Evolutionary conservation across 1,140 invertebrate species (phyloP).

Genomic region (Eurosta solidaginis): DNA sequence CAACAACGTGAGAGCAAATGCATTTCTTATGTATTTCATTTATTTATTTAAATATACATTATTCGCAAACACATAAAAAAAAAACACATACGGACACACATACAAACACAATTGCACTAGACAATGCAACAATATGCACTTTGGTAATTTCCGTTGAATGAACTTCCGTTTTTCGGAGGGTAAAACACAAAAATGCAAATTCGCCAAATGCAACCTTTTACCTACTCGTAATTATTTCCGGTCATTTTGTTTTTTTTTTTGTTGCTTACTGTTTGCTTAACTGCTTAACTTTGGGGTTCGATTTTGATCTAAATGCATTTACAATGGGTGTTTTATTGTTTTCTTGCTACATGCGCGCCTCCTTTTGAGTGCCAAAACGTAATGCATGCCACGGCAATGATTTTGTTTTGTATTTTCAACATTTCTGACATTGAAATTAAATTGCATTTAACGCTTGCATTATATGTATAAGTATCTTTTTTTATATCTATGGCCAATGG

Average conservation of each 20-base stretch:
- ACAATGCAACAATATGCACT: background rate
- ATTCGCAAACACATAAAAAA: background rate
- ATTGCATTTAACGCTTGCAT: background rate
- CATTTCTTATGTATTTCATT: background rate
- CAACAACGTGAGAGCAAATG: background rate
- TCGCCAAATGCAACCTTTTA: background rate
- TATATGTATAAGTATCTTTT: background rate
- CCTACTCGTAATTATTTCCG: constrained; percentile 26
- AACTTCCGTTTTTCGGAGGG: background rate
- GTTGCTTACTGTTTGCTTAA: background rate
- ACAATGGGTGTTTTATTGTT: background rate
- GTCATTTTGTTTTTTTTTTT: background rate
- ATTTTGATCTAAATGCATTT: background rate
- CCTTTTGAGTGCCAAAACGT: background rate
- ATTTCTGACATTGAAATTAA: background rate
- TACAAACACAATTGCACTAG: background rate
- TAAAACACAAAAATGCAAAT: background rate
- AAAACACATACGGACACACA: too few relatives aligned
- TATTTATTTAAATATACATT: background rate
- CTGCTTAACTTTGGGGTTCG: background rate
- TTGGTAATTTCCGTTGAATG: constrained; percentile 13
- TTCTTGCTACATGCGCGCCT: background rate
- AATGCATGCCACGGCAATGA: background rate
- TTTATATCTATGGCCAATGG: too few relatives aligned
- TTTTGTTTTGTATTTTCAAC: background rate